Evolutionary conservation across 2,888 invertebrate species (phyloP), one percentile per base, ranked within the genome.

Genomic region (Dendrolimus pini): DNA sequence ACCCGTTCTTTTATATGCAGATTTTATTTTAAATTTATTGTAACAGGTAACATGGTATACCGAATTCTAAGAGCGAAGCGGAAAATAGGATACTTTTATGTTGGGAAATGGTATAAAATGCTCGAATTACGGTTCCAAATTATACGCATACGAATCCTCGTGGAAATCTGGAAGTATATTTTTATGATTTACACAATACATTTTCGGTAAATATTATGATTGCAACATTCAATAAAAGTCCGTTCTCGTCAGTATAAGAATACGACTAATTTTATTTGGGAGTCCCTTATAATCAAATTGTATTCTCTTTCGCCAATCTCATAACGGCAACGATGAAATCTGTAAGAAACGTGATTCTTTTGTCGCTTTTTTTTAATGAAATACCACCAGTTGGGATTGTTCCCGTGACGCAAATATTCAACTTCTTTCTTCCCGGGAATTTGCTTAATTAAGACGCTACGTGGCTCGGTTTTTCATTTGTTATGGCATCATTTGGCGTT

Each of bases 371-470:
- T 59, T 60, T 54, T 54, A 60, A 58, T 61, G 58, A 62, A 65
- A 61, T 59, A 57, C 57, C 57, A 59, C 56, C 57, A 41, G 53
- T 55, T 30, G 53, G 59, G 61, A 64, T 68, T 64, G 66, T 68
- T 63, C 66, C 62, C 65, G 56, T 56, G 64, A 59, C 64, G 61
- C 60, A 65, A 67, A 65, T 68, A 64, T 69, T 65, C 61, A 61
- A 64, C 59, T 65, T 68, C 63, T 62, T 68, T 65, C 61, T 62
- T 62, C 57, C 59, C 53, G 54, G 58, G 61, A 68, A 70, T 72
- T 69, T 63, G 62, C 61, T 65, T 72, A 68, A 71, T 72, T 72
- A 69, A 65, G 62, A 67, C 59, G 59, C 65, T 64, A 63, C 65
- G 65, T 68, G 67, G 61, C 61, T 63, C 61, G 62, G 61, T 65